Evolutionary conservation across 2,888 invertebrate species (phyloP), one percentile per base, ranked within the genome.

Genomic region (Linyphia triangularis): DNA sequence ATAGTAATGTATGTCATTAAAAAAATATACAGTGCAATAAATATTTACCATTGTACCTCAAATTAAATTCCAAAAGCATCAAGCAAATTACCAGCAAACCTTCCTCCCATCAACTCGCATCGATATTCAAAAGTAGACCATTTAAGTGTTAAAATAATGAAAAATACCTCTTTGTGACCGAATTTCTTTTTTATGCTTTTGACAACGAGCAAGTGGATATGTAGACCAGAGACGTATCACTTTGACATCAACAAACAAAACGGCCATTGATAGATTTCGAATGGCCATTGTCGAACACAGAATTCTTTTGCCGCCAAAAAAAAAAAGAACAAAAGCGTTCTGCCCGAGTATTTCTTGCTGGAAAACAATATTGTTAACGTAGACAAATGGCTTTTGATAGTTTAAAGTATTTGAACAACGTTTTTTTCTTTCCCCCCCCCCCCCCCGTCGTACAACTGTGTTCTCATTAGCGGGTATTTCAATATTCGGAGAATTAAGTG

Each of bases 211-310:
- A 81, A 70, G 28, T 83, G 73, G 51, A 33, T 85, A 85, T 75
- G 26, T 85, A 67, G 84, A 75, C 33, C 75, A 65, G 33, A 85
- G 22, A 67, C 69, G 69, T 24, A 51, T 26, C 33, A n/a, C n/a
- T 24, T 69, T 82, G 40, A 59, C 40, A 51, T 13, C 9, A 37
- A 10, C 26, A 69, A 57, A 19, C 30, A 16, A 59, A 33, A 81
- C 65, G 28, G 28, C 51, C 43, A 28, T 78, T 78, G 78, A 73
- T 33, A 9, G 19, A 57, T 73, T 67, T 24, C 9, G 24, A 7
- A 26, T 10, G 9, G 33, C 28, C 26, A 72, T 43, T 72, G 72
- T 72, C 3, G 9, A 33, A n/a, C 9, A 7, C 24, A 16, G 51
- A 72, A 72, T 72, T 26, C 43, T 40, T 70, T 70, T 70, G 40